Conservation (phyloP, 2,797 vertebrate genomes). For the Muscicapa striata region DNA sequence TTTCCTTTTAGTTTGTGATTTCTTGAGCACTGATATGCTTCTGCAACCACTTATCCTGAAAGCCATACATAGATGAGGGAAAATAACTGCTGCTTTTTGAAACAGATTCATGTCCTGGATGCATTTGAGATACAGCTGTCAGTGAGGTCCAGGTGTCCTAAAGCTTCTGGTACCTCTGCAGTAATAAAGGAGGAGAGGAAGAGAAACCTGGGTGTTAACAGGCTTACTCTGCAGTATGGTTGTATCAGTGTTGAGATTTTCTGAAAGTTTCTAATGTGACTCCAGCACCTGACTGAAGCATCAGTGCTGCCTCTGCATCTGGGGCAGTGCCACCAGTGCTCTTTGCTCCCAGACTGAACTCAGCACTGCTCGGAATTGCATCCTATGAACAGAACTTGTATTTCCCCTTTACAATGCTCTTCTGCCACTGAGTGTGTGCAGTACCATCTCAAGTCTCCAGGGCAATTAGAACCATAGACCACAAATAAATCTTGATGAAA, state of each 20-base stretch:
- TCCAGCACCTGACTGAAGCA: background rate
- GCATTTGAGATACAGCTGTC: background rate
- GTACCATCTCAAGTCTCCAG: background rate
- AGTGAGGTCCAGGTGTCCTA: background rate
- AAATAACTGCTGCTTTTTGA: background rate
- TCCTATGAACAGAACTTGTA: rapidly evolving
- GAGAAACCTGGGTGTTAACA: background rate
- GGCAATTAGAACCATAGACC: background rate
- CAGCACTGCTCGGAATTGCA: rapidly evolving
- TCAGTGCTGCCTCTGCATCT: background rate
- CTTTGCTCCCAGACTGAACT: background rate
- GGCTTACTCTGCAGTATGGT: background rate
- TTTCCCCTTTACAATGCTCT: background rate
- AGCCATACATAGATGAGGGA: background rate
- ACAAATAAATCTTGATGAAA: background rate
- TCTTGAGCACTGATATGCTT: background rate
- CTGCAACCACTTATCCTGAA: background rate
- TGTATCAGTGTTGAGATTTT: background rate
- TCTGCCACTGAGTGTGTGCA: background rate
- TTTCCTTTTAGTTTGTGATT: background rate
- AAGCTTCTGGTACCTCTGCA: background rate
- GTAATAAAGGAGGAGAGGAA: background rate
- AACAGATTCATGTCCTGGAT: background rate
- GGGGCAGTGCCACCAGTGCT: background rate
- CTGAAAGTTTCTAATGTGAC: background rate